Percentiles rank a stretch among this genome's conserved stretches.
Conservation (phyloP, 2,113 vertebrate genomes). For the Alectura lathami region DNA sequence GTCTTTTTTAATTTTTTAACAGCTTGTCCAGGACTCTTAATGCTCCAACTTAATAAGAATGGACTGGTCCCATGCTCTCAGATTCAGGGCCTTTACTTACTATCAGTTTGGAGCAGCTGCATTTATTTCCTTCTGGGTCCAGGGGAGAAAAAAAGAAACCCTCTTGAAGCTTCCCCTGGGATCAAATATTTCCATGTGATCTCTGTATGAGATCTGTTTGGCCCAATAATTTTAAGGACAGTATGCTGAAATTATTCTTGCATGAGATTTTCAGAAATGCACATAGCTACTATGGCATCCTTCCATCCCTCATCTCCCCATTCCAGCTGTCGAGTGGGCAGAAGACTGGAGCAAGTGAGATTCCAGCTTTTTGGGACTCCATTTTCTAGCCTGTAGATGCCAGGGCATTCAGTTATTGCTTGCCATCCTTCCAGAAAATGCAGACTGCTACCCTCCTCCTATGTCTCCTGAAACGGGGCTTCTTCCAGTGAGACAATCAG, state of each 20-base stretch:
- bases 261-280: not conserved
- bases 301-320: not conserved
- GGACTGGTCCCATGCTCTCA: conserved; percentile 15
- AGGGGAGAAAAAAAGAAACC: conserved; percentile 42
- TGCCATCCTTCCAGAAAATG: not conserved
- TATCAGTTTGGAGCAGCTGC: conserved; percentile 56
- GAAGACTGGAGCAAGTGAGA: not conserved
- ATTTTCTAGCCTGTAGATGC: not conserved
- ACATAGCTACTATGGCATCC: not conserved
- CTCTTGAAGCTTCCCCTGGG: not conserved
- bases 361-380: not conserved
- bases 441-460: not conserved
- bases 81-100: conserved; percentile 39
- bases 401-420: not conserved
- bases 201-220: conserved; percentile 15
- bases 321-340: not conserved
- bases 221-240: conserved; percentile 24
- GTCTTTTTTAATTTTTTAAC: not conserved
- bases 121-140: conserved; percentile 20
- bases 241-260: conserved; percentile 8
- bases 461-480: not conserved
- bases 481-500: conserved; percentile 10
- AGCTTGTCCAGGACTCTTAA: conserved; percentile 43
- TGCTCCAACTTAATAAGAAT: conserved; percentile 50
- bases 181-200: conserved; percentile 16